Evolutionary conservation across 2,888 invertebrate species (phyloP).

Genomic region (Tetragonula carbonaria): DNA sequence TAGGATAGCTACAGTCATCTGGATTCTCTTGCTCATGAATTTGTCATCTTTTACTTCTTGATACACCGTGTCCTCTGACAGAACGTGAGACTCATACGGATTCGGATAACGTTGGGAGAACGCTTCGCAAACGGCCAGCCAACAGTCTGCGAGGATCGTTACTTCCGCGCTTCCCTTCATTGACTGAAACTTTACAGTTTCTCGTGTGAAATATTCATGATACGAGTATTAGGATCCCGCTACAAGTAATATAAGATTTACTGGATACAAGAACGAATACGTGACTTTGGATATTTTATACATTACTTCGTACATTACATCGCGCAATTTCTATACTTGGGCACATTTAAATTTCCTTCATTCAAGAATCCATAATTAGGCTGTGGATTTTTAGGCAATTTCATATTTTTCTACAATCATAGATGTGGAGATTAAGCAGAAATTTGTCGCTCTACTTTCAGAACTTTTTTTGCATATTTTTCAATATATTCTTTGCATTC

Average conservation of each 20-base stretch:
- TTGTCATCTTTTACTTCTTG: slow-evolving; percentile 45
- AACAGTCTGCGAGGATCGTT: slow-evolving; percentile 45
- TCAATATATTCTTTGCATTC: too few relatives aligned
- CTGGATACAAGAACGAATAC: neutral
- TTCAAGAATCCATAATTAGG: too few relatives aligned
- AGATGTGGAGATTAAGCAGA: too few relatives aligned
- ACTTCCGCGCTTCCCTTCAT: slow-evolving; percentile 47
- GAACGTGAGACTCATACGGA: slow-evolving; percentile 58
- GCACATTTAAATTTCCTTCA: too few relatives aligned
- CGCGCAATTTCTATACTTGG: too few relatives aligned
- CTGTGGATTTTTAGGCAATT: too few relatives aligned
- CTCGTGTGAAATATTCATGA: too few relatives aligned
- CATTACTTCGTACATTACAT: too few relatives aligned
- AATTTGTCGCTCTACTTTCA: too few relatives aligned
- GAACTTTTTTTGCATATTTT: too few relatives aligned
- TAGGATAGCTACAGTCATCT: slow-evolving; percentile 33
- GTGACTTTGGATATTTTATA: too few relatives aligned
- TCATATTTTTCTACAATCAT: too few relatives aligned
- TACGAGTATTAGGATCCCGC: neutral
- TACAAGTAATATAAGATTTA: neutral
- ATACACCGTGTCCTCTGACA: slow-evolving; percentile 60
- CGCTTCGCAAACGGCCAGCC: slow-evolving; percentile 50
- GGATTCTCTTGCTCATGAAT: slow-evolving; percentile 43
- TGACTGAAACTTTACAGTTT: slow-evolving; percentile 22
- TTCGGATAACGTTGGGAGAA: slow-evolving; percentile 61